Evolutionary conservation across 2,888 invertebrate genomes (phyloP).

Genomic region (Liposcelis brunnea): DNA sequence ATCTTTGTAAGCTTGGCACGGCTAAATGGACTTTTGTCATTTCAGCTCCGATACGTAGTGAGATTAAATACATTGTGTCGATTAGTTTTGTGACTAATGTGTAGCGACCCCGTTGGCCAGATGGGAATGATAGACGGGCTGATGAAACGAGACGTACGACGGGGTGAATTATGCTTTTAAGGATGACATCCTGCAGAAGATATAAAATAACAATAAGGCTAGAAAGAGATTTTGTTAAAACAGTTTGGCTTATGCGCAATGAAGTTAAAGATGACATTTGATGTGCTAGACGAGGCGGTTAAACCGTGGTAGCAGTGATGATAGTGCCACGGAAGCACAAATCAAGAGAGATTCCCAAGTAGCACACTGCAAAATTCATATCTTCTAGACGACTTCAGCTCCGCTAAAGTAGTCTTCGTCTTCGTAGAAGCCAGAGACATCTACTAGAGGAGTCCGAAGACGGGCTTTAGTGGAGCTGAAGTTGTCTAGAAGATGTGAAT

Average conservation of each 20-base stretch:
- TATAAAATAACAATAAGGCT: constrained; percentile 14
- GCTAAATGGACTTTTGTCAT: constrained; percentile 55
- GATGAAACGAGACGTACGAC: constrained; percentile 66
- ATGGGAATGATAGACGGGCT: constrained; percentile 61
- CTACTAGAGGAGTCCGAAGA: no score
- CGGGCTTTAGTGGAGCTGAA: no score
- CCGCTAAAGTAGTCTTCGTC: no score
- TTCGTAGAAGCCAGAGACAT: no score
- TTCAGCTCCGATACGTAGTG: constrained; percentile 54
- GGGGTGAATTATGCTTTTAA: constrained; percentile 70
- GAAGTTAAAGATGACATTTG: neutral
- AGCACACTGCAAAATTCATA: no score
- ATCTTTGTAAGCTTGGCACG: constrained; percentile 50
- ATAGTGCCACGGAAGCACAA: no score
- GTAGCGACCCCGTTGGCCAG: constrained; percentile 53
- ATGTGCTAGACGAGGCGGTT: neutral
- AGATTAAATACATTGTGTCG: constrained; percentile 65
- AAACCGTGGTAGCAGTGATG: neutral
- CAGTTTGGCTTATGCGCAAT: constrained; percentile 3
- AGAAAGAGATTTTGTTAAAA: neutral
- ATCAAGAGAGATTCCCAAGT: no score
- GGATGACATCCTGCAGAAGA: constrained; percentile 69
- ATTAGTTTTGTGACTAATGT: constrained; percentile 66
- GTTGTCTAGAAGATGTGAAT: no score
- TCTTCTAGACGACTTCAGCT: no score